Evolutionary conservation across 2,797 vertebrate species (phyloP).

Genomic region (Pipistrellus pipistrellus): DNA sequence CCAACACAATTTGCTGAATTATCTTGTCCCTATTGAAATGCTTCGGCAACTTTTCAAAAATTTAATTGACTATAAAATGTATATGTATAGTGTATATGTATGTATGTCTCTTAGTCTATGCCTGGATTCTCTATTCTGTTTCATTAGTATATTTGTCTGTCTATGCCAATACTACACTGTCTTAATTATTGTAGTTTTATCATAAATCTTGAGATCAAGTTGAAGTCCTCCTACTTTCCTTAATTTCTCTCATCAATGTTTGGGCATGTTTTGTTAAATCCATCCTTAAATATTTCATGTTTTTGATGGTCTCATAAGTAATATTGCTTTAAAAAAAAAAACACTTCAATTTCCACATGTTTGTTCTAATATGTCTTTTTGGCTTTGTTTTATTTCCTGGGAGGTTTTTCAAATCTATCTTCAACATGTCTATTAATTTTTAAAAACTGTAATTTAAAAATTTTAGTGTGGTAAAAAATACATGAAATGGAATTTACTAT

Average conservation of each 20-base stretch:
- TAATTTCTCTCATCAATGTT: slow-evolving; percentile 41
- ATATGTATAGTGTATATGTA: neutral
- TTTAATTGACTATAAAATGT: neutral
- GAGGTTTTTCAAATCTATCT: slow-evolving; percentile 9
- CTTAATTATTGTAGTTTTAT: slow-evolving; percentile 7
- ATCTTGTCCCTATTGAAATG: neutral
- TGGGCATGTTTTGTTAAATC: slow-evolving; percentile 19
- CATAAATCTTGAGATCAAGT: slow-evolving; percentile 40
- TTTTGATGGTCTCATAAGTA: slow-evolving; percentile 36
- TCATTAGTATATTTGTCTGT: neutral
- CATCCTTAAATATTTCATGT: slow-evolving; percentile 41
- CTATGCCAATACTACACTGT: neutral
- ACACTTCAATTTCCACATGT: neutral
- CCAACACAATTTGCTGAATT: slow-evolving; percentile 5
- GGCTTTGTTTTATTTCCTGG: neutral
- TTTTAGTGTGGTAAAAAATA: slow-evolving; percentile 28
- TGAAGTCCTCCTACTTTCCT: slow-evolving; percentile 33
- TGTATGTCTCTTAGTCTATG: neutral
- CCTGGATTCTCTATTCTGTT: slow-evolving; percentile 6
- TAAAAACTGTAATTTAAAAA: neutral
- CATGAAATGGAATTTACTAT: slow-evolving; percentile 20
- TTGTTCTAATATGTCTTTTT: slow-evolving; percentile 9
- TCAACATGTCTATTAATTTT: slow-evolving; percentile 26
- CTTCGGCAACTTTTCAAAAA: neutral
- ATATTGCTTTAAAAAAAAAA: neutral